phyloP scores from a whole-genome alignment of 2,888 invertebrate species.

The Cephus sareptanus region DNA sequence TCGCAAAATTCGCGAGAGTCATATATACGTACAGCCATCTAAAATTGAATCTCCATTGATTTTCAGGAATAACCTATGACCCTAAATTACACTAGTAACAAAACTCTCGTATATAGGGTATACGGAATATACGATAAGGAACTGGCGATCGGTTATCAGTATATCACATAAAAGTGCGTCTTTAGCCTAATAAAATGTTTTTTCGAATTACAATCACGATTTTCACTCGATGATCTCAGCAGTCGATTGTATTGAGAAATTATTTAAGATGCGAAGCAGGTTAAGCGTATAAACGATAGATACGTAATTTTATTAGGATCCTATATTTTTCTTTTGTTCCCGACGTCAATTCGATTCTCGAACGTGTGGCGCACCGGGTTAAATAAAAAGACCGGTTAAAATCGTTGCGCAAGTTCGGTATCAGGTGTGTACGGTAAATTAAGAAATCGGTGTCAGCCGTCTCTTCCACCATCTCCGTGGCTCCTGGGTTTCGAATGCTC shows the following conservation, averaged over 20 bases:
- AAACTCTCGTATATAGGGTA: not conserved
- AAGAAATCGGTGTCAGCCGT: slow-evolving; percentile 21
- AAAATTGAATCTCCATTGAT: not conserved
- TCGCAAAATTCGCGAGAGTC: not conserved
- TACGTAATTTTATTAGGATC: not conserved
- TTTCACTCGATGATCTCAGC: not conserved
- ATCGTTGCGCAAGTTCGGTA: slow-evolving; percentile 20
- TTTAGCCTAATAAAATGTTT: not conserved
- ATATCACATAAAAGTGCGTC: not conserved
- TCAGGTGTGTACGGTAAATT: slow-evolving; percentile 24
- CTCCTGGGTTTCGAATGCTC: slow-evolving; percentile 7
- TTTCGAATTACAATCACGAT: not conserved
- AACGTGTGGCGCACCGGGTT: not conserved
- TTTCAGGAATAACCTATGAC: not conserved
- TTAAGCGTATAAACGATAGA: not conserved
- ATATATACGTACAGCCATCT: not conserved
- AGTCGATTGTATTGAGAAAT: not conserved
- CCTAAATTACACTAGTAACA: not conserved
- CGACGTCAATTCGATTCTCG: not conserved
- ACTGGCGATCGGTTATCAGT: not conserved
- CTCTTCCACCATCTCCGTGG: not conserved
- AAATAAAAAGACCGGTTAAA: slow-evolving; percentile 13
- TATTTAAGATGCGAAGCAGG: not conserved
- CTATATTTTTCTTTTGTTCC: not conserved
- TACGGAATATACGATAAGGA: not conserved